phyloP scores from a whole-genome alignment of 2,797 vertebrate species.

The Scolopax bukidnonensis region DNA sequence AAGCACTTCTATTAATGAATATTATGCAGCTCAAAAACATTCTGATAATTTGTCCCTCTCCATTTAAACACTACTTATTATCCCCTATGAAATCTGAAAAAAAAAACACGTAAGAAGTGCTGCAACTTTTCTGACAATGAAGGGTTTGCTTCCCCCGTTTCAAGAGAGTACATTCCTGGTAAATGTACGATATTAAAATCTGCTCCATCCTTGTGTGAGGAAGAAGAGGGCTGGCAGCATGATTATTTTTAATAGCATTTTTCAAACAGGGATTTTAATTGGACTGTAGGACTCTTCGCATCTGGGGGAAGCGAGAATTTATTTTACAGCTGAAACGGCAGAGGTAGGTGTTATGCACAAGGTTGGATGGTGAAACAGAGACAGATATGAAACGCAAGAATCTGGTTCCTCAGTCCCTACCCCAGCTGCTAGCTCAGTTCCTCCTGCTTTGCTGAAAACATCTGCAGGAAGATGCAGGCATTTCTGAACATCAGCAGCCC shows the following conservation, averaged over 20 bases:
- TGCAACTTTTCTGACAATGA: neutral
- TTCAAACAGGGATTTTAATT: neutral
- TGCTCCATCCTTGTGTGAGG: neutral
- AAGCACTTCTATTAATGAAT: neutral
- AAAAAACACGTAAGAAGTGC: neutral
- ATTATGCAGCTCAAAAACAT: neutral
- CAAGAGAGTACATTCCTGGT: neutral
- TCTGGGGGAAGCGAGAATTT: neutral
- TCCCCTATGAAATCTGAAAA: neutral
- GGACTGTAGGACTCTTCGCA: neutral
- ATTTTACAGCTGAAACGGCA: neutral
- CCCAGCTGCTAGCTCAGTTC: neutral
- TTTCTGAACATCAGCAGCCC: neutral
- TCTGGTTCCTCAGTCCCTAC: neutral
- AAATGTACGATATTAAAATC: neutral
- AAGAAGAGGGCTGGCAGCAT: neutral
- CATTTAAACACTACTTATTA: neutral
- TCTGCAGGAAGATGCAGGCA: neutral
- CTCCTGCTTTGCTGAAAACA: neutral
- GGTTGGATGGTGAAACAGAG: neutral
- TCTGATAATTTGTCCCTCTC: neutral
- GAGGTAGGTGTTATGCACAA: neutral
- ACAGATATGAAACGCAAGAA: rapidly evolving
- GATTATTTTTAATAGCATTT: neutral
- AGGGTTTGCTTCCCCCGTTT: neutral